Evolutionary conservation across 1,140 invertebrate species (phyloP).

Genomic region (Drepana arcuata): DNA sequence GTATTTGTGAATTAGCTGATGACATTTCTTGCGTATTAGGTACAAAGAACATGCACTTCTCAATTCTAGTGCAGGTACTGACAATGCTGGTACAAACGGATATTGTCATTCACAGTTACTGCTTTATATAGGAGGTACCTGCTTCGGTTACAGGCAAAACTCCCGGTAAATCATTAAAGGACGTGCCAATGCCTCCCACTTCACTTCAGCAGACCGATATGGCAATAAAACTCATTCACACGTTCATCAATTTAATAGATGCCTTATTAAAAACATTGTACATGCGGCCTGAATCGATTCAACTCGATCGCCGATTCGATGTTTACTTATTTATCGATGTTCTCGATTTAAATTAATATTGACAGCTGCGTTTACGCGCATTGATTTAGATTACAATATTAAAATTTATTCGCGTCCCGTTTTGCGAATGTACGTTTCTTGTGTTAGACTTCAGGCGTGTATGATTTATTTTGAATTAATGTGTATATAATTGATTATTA

Average conservation of each 20-base stretch:
- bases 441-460: constrained; percentile 33
- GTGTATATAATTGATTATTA: constrained; percentile 39
- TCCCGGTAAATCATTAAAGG: constrained; percentile 53
- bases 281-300: constrained; percentile 41
- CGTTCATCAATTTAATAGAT: constrained; percentile 60
- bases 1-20: no score
- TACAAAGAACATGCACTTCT: no score
- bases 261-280: constrained; percentile 58
- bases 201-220: constrained; percentile 39
- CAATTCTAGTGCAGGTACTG: no score
- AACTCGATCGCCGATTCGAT: constrained; percentile 36
- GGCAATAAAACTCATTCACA: constrained; percentile 68
- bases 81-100: no score
- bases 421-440: constrained; percentile 38
- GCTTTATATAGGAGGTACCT: not conserved
- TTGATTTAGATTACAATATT: constrained; percentile 41
- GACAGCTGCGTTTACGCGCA: constrained; percentile 35
- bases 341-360: constrained; percentile 49
- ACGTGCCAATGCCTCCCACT: constrained; percentile 43
- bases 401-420: constrained; percentile 47
- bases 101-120: not conserved
- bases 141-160: constrained; percentile 1
- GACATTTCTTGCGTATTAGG: no score
- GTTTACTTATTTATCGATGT: constrained; percentile 29
- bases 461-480: constrained; percentile 39